Evolutionary conservation across 2,888 invertebrate species (phyloP).

Genomic region (Sesia bembeciformis): DNA sequence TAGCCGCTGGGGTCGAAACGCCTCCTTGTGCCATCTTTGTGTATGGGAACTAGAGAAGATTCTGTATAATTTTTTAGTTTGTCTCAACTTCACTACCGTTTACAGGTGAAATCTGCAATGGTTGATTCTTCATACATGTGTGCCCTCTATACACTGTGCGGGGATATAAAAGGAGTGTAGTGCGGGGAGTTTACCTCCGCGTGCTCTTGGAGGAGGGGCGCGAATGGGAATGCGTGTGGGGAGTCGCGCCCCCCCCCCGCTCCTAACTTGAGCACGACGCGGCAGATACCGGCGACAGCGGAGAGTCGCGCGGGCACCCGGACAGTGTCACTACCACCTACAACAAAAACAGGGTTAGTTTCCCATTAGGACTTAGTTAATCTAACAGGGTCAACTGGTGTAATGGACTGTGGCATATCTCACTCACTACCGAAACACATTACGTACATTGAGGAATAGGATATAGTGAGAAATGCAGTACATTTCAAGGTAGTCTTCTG

Average conservation of each 20-base stretch:
- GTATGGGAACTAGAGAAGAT: slow-evolving; percentile 1
- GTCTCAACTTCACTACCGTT: slow-evolving; percentile 3
- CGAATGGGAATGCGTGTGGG: slow-evolving; percentile 68
- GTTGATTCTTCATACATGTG: not conserved
- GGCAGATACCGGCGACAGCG: slow-evolving; percentile 90
- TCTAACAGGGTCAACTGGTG: too few species aligned
- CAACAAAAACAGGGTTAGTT: slow-evolving; percentile 1
- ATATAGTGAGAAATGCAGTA: too few species aligned
- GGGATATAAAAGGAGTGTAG: slow-evolving; percentile 41
- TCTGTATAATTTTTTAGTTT: slow-evolving; percentile 3
- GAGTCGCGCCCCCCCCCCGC: slow-evolving; percentile 74
- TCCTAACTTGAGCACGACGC: slow-evolving; percentile 95
- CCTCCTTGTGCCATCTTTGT: not conserved
- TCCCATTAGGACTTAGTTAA: too few species aligned
- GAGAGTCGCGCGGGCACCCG: slow-evolving; percentile 90
- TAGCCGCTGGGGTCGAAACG: too few species aligned
- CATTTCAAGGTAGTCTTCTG: too few species aligned
- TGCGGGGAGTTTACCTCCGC: slow-evolving; percentile 63
- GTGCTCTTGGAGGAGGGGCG: slow-evolving; percentile 72
- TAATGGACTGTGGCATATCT: too few species aligned
- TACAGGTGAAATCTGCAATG: not conserved
- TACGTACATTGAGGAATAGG: too few species aligned
- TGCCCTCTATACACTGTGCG: slow-evolving; percentile 22
- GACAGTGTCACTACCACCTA: slow-evolving; percentile 88
- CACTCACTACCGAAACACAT: too few species aligned